phyloP scores from a whole-genome alignment of 2,888 invertebrate genomes.

The Gnatocerus cornutus region DNA sequence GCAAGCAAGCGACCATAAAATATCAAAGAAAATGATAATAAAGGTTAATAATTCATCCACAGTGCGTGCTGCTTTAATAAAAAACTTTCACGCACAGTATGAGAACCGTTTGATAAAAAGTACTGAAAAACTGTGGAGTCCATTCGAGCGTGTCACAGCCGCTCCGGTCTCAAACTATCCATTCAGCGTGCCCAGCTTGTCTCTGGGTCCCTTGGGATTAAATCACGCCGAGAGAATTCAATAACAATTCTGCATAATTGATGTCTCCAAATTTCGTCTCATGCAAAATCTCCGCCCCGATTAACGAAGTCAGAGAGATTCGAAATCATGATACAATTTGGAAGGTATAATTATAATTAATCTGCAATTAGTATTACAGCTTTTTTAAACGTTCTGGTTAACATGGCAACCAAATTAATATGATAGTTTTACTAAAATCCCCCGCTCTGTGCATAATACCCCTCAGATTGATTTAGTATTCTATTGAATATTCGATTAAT shows the following conservation, averaged over 20 bases:
- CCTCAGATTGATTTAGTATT: background rate
- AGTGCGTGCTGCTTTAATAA: slow-evolving; percentile 48
- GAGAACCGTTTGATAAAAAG: slow-evolving; percentile 48
- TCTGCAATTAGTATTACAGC: too few species aligned
- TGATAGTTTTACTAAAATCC: too few species aligned
- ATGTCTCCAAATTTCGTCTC: background rate
- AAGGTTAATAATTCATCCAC: slow-evolving; percentile 49
- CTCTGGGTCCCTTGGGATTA: slow-evolving; percentile 5
- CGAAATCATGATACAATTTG: too few species aligned
- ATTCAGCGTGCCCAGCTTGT: slow-evolving; percentile 14
- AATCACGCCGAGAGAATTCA: background rate
- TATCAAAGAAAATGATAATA: slow-evolving; percentile 47
- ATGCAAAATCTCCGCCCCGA: too few species aligned
- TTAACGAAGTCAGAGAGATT: too few species aligned
- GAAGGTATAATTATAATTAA: too few species aligned
- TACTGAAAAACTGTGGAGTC: slow-evolving; percentile 39
- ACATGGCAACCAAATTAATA: too few species aligned
- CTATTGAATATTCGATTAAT: background rate
- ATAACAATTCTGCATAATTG: slow-evolving; percentile 2
- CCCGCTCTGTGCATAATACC: background rate
- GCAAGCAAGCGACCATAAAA: slow-evolving; percentile 41
- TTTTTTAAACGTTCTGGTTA: too few species aligned
- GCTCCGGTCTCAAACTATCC: slow-evolving; percentile 36
- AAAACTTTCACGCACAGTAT: slow-evolving; percentile 48
- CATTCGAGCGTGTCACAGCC: slow-evolving; percentile 41